phyloP scores from a whole-genome alignment of 2,113 vertebrate species.

The Hymenochirus boettgeri region DNA sequence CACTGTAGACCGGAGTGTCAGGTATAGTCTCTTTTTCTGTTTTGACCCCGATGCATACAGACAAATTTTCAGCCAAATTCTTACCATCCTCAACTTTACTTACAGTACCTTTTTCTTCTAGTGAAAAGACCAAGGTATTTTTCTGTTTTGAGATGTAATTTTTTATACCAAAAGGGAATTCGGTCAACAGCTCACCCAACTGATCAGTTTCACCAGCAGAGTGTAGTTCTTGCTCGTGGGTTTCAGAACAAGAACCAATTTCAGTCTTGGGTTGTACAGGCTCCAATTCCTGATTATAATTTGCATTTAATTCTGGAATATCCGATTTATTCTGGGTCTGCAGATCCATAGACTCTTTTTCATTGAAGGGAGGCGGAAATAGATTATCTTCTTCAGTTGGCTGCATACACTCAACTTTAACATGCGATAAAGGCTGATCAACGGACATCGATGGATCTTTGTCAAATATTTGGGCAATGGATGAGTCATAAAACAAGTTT shows the following conservation, averaged over 20 bases:
- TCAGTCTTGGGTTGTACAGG: not conserved
- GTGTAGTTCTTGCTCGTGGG: conserved; percentile 20
- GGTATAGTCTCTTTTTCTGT: not conserved
- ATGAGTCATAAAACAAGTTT: conserved; percentile 61
- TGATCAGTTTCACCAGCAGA: conserved; percentile 52
- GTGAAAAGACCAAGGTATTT: no score
- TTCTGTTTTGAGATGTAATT: conserved; percentile 7
- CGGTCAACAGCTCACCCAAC: conserved; percentile 59
- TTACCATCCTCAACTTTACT: no score
- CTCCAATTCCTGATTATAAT: not conserved
- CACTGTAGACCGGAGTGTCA: not conserved
- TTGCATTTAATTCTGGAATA: not conserved
- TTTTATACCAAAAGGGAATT: conserved; percentile 69
- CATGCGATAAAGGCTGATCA: not conserved
- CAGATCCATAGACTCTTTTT: no score
- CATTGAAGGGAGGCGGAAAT: no score
- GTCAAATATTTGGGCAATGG: conserved; percentile 66
- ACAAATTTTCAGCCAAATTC: no score
- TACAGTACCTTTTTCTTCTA: no score
- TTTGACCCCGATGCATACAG: no score
- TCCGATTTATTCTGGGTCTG: no score
- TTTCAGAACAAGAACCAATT: not conserved
- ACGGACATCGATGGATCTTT: conserved; percentile 20
- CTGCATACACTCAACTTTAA: not conserved
- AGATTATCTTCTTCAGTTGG: not conserved